Conservation (phyloP, 2,888 invertebrate genomes). For the Diaprepes abbreviatus region DNA sequence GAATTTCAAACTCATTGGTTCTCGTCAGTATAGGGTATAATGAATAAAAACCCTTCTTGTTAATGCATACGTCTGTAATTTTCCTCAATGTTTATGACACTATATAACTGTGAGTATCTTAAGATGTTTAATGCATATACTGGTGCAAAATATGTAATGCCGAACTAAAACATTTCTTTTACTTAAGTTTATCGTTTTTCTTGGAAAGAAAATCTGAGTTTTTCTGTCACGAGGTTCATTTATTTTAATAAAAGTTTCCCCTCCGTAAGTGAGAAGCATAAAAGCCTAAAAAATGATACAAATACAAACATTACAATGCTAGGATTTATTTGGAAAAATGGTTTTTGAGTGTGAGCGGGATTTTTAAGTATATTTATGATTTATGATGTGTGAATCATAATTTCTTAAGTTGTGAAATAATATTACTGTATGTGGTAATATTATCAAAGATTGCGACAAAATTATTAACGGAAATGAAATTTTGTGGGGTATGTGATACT, state of each 20-base stretch:
- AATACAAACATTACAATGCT: slow-evolving; percentile 10
- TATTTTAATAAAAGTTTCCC: slow-evolving; percentile 13
- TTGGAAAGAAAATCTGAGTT: slow-evolving; percentile 12
- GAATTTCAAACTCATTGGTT: too few species aligned
- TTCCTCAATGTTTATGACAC: too few species aligned
- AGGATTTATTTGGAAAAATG: slow-evolving; percentile 14
- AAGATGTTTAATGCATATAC: too few species aligned
- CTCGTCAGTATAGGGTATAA: too few species aligned
- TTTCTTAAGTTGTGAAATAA: not conserved
- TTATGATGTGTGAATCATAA: not conserved
- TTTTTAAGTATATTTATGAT: not conserved
- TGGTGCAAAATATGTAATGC: not conserved
- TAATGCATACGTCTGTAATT: too few species aligned
- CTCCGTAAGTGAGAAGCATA: not conserved
- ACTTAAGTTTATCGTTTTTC: slow-evolving; percentile 10
- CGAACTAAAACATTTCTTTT: slow-evolving; percentile 2
- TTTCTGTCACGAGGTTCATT: slow-evolving; percentile 18
- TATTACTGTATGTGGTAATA: too few species aligned
- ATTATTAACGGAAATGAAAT: too few species aligned
- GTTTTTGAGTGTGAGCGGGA: slow-evolving; percentile 6
- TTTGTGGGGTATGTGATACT: too few species aligned
- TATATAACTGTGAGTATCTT: too few species aligned
- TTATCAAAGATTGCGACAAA: too few species aligned
- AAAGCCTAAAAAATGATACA: slow-evolving; percentile 11
- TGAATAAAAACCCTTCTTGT: too few species aligned